These are phyloP conservation scores for Trissolcus brochymenae DNA, from an alignment of 2,888 invertebrate genomes.

Conservation along the genomic window DNA sequence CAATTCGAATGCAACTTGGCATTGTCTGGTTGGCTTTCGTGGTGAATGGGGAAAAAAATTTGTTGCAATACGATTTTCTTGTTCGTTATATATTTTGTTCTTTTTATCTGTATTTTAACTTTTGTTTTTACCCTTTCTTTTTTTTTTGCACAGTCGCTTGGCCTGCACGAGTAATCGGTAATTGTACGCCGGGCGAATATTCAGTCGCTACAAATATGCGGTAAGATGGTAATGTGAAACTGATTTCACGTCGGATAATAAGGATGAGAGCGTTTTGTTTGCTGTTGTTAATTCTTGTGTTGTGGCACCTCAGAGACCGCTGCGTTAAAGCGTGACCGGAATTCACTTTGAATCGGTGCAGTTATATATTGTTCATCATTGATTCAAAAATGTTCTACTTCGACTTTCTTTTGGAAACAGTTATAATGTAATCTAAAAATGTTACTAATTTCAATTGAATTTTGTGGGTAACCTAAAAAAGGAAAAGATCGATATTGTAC, in stretches of 20 bases:
- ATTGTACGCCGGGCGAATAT: constrained; percentile 33
- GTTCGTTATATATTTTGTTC: constrained; percentile 1
- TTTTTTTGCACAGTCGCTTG: constrained; percentile 3
- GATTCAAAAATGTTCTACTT: too few relatives aligned
- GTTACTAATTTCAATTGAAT: too few relatives aligned
- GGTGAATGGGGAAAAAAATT: background rate
- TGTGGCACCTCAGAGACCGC: constrained; percentile 8
- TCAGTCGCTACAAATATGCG: constrained; percentile 33
- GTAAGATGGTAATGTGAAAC: constrained; percentile 41
- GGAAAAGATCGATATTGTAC: too few relatives aligned
- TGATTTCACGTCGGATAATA: constrained; percentile 41
- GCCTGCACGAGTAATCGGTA: constrained; percentile 31
- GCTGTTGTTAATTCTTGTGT: constrained; percentile 24
- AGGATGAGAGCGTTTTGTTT: constrained; percentile 29
- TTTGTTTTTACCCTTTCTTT: background rate
- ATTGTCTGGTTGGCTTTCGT: constrained; percentile 1
- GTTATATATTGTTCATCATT: too few relatives aligned
- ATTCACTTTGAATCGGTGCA: too few relatives aligned
- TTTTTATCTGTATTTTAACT: too few relatives aligned
- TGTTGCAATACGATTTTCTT: background rate
- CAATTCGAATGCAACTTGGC: constrained; percentile 18
- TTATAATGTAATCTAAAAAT: too few relatives aligned
- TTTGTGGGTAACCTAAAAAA: too few relatives aligned
- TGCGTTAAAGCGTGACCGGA: too few relatives aligned
- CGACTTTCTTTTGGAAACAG: too few relatives aligned